A percentile compares a stretch with the other conserved stretches of the same genome.
Conservation (phyloP, 1,140 invertebrate genomes). For the Yoshiicerus persimilis region DNA sequence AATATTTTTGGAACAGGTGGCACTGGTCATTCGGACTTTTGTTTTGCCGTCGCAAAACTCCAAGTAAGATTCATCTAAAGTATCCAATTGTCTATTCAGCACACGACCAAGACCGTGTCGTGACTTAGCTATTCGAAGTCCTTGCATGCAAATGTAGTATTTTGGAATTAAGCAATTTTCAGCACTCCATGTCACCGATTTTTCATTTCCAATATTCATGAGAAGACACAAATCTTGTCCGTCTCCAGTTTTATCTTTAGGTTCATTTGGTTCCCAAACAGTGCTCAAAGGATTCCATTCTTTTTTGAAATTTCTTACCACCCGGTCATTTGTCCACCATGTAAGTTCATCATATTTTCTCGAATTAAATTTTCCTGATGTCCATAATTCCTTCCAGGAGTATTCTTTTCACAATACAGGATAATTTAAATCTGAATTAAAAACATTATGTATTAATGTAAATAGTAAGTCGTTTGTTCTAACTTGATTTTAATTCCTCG, state of each 20-base stretch:
- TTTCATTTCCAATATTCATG: neutral
- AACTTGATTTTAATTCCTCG: neutral
- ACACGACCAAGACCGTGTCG: no score
- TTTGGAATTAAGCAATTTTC: neutral
- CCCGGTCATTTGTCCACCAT: neutral
- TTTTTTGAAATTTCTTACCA: neutral
- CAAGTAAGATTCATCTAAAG: neutral
- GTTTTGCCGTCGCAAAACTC: neutral
- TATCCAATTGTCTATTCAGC: no score
- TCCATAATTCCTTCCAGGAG: neutral
- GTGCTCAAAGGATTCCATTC: neutral
- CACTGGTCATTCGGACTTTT: neutral
- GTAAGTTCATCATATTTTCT: neutral
- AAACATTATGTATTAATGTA: no score
- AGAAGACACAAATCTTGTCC: neutral
- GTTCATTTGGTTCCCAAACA: neutral
- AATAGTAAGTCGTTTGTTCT: no score
- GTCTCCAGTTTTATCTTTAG: neutral
- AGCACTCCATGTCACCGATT: neutral
- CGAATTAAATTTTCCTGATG: neutral
- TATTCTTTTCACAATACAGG: neutral
- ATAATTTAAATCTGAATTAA: neutral
- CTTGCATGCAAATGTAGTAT: neutral
- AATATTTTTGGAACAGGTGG: neutral
- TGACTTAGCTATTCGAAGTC: neutral